phyloP scores from a whole-genome alignment of 2,797 vertebrate species.

The Morelia viridis region DNA sequence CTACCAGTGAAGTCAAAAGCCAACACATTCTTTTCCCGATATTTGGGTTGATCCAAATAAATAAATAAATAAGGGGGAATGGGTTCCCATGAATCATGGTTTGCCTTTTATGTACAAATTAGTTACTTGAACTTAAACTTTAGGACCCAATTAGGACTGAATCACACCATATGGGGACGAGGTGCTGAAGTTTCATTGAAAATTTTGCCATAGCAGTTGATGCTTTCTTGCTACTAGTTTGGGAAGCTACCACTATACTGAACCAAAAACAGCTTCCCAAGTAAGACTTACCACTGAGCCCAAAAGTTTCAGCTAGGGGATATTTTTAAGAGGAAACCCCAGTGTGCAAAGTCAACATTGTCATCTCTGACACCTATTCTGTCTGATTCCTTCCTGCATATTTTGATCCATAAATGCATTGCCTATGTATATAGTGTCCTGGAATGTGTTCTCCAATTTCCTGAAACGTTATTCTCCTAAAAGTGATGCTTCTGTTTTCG shows the following conservation, averaged over 20 bases:
- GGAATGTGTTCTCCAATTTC: not conserved
- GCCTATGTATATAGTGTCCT: not conserved
- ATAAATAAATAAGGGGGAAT: not conserved
- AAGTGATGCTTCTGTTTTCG: not conserved
- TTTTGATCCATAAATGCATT: not conserved
- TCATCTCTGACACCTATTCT: not conserved
- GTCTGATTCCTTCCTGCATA: not conserved
- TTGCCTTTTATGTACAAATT: no score
- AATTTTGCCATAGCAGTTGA: not conserved
- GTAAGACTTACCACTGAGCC: no score
- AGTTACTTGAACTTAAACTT: not conserved
- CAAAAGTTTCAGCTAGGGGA: no score
- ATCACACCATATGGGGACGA: not conserved
- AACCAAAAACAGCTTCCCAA: not conserved
- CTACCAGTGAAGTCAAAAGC: not conserved
- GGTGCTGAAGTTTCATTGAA: not conserved
- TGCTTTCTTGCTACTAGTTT: not conserved
- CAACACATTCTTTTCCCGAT: not conserved
- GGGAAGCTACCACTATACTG: not conserved
- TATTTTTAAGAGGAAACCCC: not conserved
- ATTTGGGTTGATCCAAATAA: not conserved
- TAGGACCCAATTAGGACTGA: not conserved
- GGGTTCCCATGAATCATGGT: not conserved
- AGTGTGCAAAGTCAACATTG: not conserved
- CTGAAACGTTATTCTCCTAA: not conserved